These are phyloP conservation scores for Turritopsis dohrnii DNA, from an alignment of 30 jellyfish, hydroid and myxozoan species.

Conservation along the genomic window DNA sequence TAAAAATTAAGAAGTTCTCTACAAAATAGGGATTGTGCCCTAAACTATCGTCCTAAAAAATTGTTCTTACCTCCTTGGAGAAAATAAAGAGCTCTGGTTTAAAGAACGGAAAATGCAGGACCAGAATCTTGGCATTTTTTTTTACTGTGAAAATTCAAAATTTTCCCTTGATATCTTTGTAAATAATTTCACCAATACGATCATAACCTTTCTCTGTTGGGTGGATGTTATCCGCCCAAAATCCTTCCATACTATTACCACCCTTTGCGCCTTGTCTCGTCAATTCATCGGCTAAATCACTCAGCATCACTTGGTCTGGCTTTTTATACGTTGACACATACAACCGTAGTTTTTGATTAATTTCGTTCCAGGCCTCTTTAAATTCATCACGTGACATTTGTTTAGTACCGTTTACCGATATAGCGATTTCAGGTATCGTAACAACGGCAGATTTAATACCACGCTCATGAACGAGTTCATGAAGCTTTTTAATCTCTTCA, in stretches of 20 bases:
- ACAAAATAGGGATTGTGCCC: too few relatives aligned
- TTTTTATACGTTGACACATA: conserved; percentile 31
- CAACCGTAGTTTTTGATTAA: conserved; percentile 42
- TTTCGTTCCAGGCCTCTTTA: conserved; percentile 35
- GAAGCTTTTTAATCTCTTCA: conserved; percentile 47
- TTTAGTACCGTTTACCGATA: conserved; percentile 6
- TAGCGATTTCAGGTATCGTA: conserved; percentile 59
- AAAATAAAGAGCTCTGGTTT: neutral
- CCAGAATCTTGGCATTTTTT: neutral
- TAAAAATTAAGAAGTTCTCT: too few relatives aligned
- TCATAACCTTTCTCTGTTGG: conserved; percentile 68
- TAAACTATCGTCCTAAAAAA: too few relatives aligned
- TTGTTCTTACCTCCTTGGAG: too few relatives aligned
- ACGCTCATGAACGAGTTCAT: conserved; percentile 40
- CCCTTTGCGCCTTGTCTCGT: conserved; percentile 45
- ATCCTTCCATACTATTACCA: conserved; percentile 19
- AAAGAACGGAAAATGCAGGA: neutral
- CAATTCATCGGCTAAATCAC: conserved; percentile 52
- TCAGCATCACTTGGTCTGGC: conserved; percentile 24
- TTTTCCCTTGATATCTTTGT: conserved; percentile 38
- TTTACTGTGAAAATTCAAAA: neutral
- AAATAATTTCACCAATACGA: conserved; percentile 63
- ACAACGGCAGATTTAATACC: conserved; percentile 50
- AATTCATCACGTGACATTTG: neutral
- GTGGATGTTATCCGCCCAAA: conserved; percentile 81